Percentiles rank a stretch among this genome's conserved stretches.
These are phyloP conservation scores for Dinocampus coccinellae DNA, from an alignment of 2,888 invertebrate species.

Conservation along the genomic window DNA sequence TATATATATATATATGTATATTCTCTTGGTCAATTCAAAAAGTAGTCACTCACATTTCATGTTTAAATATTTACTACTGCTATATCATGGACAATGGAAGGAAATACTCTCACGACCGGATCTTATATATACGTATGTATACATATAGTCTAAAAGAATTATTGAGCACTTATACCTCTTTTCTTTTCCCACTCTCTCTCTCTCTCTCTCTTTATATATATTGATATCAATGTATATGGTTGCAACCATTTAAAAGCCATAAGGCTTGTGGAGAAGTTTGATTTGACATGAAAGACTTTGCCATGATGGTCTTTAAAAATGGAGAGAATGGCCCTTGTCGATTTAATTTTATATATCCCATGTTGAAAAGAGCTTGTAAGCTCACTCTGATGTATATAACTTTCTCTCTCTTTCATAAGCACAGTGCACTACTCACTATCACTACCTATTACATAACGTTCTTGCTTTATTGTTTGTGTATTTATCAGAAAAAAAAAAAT, in stretches of 20 bases:
- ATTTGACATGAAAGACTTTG: constrained; percentile 1
- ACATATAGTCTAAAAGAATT: neutral
- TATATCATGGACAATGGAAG: neutral
- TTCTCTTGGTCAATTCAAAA: neutral
- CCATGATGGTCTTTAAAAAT: constrained; percentile 1
- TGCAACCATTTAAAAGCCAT: constrained; percentile 1
- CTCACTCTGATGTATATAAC: neutral
- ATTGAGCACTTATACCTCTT: neutral
- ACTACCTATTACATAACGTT: neutral
- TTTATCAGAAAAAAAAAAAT: constrained; percentile 6
- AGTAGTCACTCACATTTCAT: neutral
- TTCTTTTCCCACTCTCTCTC: no score
- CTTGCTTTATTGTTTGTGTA: constrained; percentile 33
- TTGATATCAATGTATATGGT: neutral
- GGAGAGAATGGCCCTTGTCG: neutral
- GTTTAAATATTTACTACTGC: neutral
- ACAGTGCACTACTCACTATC: no score
- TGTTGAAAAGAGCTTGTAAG: neutral
- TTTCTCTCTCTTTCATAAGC: neutral
- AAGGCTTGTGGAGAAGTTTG: neutral
- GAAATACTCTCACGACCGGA: neutral
- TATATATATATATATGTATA: no score
- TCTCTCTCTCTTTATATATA: no score
- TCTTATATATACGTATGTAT: neutral
- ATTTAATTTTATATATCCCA: constrained; percentile 3